Evolutionary conservation across 2,113 vertebrate genomes (phyloP).

Genomic region (Corythaeola cristata): DNA sequence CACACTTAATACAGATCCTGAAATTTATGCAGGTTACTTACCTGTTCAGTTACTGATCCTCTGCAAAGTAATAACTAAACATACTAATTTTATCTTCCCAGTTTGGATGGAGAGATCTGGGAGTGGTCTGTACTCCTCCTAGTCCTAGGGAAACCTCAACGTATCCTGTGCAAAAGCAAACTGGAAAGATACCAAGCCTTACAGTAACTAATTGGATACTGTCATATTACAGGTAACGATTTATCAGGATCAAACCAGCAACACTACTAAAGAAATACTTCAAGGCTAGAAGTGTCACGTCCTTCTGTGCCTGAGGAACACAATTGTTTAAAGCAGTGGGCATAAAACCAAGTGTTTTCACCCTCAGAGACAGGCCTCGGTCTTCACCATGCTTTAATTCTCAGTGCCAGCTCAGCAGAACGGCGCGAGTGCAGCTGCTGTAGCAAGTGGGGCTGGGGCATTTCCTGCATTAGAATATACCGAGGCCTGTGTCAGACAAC

Average conservation of each 20-base stretch:
- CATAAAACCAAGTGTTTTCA: neutral
- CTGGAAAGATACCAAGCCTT: neutral
- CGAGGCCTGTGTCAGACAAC: rapidly evolving
- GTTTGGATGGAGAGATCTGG: neutral
- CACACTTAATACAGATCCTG: neutral
- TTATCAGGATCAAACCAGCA: neutral
- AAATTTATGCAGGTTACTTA: neutral
- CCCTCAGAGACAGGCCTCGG: neutral
- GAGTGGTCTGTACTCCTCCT: rapidly evolving
- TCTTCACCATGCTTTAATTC: neutral
- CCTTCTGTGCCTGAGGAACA: rapidly evolving
- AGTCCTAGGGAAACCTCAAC: rapidly evolving
- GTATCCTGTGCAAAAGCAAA: neutral
- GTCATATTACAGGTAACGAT: rapidly evolving
- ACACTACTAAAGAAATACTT: neutral
- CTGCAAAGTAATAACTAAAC: neutral
- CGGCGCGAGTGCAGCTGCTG: rapidly evolving
- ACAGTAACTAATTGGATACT: too few relatives aligned
- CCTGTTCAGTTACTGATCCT: too few relatives aligned
- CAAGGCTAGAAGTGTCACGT: neutral
- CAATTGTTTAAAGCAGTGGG: neutral
- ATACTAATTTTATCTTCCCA: neutral
- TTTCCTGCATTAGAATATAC: rapidly evolving
- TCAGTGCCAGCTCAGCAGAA: neutral
- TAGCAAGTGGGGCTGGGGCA: rapidly evolving